phyloP scores from a whole-genome alignment of 2,113 vertebrate genomes.

The Macquaria ambigua region DNA sequence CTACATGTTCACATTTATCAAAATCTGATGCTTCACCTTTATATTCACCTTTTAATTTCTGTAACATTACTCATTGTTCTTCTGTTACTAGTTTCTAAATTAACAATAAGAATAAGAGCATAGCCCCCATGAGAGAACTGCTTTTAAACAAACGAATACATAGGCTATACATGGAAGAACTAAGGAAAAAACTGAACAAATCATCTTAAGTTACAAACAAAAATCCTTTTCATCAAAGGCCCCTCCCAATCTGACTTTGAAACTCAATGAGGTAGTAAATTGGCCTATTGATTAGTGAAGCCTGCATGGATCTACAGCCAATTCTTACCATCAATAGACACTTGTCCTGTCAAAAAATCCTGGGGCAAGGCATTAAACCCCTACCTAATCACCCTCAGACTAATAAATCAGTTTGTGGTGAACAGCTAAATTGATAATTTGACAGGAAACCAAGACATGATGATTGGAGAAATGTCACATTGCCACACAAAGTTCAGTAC shows the following conservation, averaged over 20 bases:
- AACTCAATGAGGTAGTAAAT: conserved; percentile 33
- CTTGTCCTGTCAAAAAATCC: conserved; percentile 29
- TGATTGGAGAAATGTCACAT: background rate
- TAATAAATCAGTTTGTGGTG: background rate
- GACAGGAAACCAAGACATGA: background rate
- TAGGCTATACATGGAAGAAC: background rate
- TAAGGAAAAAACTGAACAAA: background rate
- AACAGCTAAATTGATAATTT: background rate
- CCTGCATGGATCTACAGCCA: conserved; percentile 18
- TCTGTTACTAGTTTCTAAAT: background rate
- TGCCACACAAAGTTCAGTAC: background rate
- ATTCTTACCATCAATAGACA: conserved; percentile 26
- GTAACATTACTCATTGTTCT: background rate
- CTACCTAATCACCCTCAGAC: background rate
- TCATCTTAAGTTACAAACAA: background rate
- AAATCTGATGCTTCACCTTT: background rate
- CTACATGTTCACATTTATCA: background rate
- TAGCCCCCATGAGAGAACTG: background rate
- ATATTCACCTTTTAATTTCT: background rate
- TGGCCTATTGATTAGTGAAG: conserved; percentile 45
- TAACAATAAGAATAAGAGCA: background rate
- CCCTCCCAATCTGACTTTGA: conserved; percentile 4
- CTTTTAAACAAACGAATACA: background rate
- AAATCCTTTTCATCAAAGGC: background rate
- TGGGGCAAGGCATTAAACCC: background rate